phyloP scores from a whole-genome alignment of 2,888 invertebrate species.

The Mimas tiliae region DNA sequence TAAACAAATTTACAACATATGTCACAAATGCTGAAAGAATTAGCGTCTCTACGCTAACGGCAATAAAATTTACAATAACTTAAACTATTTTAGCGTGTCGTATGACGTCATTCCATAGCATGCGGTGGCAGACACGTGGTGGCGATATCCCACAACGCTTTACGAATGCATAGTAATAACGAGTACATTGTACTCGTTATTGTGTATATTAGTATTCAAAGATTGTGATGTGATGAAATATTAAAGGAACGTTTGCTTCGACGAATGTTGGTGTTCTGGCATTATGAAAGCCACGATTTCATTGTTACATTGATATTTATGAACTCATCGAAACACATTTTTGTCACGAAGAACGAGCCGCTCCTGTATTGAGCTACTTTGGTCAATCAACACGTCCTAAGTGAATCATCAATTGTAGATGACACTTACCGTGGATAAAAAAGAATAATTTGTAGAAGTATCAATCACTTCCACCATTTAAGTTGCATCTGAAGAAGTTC shows the following conservation, averaged over 20 bases:
- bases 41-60: constrained; percentile 19
- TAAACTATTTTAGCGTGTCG: constrained; percentile 33
- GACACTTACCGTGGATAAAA: neutral
- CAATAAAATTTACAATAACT: constrained; percentile 35
- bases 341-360: constrained; percentile 30
- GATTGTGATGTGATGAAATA: constrained; percentile 12
- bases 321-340: neutral
- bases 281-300: constrained; percentile 10
- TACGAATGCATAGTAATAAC: constrained; percentile 40
- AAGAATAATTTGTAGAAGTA: no score
- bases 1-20: constrained; percentile 14
- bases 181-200: constrained; percentile 39
- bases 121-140: constrained; percentile 49
- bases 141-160: constrained; percentile 38
- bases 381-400: neutral
- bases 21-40: constrained; percentile 5
- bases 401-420: neutral
- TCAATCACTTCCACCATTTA: no score
- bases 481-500: no score
- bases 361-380: neutral
- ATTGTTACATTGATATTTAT: constrained; percentile 7
- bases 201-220: constrained; percentile 41
- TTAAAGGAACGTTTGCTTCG: constrained; percentile 16
- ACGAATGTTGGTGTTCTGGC: constrained; percentile 9
- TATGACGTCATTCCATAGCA: constrained; percentile 32